These are phyloP conservation scores for Keiferia lycopersicella DNA, from an alignment of 2,888 invertebrate genomes.

Conservation along the genomic window DNA sequence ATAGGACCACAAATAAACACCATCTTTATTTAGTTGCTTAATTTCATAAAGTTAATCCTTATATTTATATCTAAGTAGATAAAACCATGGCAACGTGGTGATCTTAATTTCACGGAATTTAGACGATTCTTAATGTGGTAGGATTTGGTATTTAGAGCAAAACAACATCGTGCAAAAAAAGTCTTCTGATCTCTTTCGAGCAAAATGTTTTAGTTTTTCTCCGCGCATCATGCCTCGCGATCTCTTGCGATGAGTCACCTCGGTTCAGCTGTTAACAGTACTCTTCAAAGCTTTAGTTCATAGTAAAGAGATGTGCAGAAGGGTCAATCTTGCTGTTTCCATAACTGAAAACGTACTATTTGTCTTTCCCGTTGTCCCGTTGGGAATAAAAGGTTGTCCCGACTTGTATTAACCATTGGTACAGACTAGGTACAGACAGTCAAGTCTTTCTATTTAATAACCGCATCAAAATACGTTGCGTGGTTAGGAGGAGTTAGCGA, in stretches of 20 bases:
- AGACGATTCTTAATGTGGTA: not conserved
- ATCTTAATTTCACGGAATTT: not conserved
- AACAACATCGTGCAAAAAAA: not conserved
- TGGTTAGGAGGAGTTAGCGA: too few species aligned
- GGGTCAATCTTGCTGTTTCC: not conserved
- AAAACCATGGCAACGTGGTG: not conserved
- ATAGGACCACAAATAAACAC: too few species aligned
- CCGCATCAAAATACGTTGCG: too few species aligned
- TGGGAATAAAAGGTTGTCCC: too few species aligned
- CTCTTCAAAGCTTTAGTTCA: slow-evolving; percentile 25
- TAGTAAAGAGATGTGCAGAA: slow-evolving; percentile 29
- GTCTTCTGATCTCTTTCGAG: not conserved
- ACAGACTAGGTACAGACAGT: too few species aligned
- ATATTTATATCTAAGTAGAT: too few species aligned
- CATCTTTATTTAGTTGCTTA: too few species aligned
- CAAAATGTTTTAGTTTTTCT: slow-evolving; percentile 38
- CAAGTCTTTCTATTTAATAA: too few species aligned
- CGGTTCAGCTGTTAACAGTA: slow-evolving; percentile 45
- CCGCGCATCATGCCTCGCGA: slow-evolving; percentile 1
- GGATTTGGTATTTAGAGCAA: slow-evolving; percentile 3
- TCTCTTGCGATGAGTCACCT: slow-evolving; percentile 41
- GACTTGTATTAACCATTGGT: too few species aligned
- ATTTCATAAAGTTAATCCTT: too few species aligned
- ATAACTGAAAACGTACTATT: too few species aligned
- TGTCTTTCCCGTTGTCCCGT: too few species aligned